These are phyloP conservation scores for Gracilinanus agilis DNA, from an alignment of 2,113 vertebrate genomes.

Conservation along the genomic window DNA sequence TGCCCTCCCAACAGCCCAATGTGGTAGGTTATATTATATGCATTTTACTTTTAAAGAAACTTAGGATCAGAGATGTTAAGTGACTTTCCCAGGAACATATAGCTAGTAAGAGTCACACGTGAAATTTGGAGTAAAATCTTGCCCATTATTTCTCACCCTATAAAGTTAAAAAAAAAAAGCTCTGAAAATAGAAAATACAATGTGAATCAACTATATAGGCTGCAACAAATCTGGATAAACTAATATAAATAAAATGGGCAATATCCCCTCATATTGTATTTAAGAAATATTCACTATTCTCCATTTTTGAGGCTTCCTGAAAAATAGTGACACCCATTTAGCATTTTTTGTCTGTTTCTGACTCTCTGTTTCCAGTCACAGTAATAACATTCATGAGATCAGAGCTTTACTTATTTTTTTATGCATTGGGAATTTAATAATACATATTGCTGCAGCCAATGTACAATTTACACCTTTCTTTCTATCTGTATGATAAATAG, in stretches of 20 bases:
- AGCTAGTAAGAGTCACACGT: not conserved
- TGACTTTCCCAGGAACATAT: not conserved
- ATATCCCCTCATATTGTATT: not conserved
- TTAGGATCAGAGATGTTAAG: not conserved
- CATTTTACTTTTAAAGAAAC: not conserved
- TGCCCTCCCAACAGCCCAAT: not conserved
- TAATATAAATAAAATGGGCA: not conserved
- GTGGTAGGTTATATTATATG: not conserved
- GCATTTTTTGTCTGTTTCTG: not conserved
- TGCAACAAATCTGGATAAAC: not conserved
- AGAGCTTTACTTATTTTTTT: conserved; percentile 10
- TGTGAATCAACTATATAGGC: not conserved
- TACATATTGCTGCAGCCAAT: not conserved
- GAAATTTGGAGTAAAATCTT: not conserved
- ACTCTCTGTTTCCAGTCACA: not conserved
- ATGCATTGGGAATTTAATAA: not conserved
- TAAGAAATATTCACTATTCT: conserved; percentile 6
- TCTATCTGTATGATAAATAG: conserved; percentile 52
- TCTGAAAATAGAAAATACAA: not conserved
- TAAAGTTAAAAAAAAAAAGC: not conserved
- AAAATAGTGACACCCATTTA: not conserved
- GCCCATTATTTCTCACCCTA: not conserved
- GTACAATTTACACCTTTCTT: conserved; percentile 12
- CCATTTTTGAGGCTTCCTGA: conserved; percentile 1
- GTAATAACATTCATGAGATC: conserved; percentile 44